Conservation (phyloP, 2,888 invertebrate species). For the Zygaena filipendulae region DNA sequence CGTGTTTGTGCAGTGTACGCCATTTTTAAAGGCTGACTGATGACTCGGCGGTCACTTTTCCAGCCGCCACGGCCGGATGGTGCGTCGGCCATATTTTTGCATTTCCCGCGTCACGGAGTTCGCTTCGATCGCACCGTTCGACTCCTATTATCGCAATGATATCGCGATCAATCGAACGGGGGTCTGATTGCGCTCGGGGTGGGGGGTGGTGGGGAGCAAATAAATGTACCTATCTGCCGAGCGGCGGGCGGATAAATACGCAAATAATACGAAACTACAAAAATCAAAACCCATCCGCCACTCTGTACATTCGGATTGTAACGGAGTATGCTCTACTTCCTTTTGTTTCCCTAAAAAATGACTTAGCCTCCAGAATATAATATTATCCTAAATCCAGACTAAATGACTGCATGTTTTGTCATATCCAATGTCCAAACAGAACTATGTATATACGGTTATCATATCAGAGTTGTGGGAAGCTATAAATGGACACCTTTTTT, state of each 20-base stretch:
- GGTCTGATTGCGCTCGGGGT: constrained; percentile 18
- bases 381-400: background rate
- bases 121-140: constrained; percentile 36
- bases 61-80: no score
- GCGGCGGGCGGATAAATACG: constrained; percentile 66
- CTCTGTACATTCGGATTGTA: constrained; percentile 36
- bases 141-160: constrained; percentile 67
- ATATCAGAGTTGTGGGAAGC: no score
- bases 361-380: background rate
- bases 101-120: constrained; percentile 41
- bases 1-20: no score
- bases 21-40: no score
- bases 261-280: constrained; percentile 70
- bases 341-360: background rate
- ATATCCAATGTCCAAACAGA: no score
- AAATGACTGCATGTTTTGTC: background rate
- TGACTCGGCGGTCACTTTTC: no score
- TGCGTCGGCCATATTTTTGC: constrained; percentile 47
- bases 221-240: constrained; percentile 65
- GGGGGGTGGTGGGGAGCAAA: constrained; percentile 40
- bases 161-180: constrained; percentile 66
- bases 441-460: no score
- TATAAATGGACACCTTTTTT: no score
- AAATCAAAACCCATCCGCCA: constrained; percentile 69
- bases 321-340: constrained; percentile 33